A percentile compares a stretch with the other conserved stretches of the same genome.
Conservation (phyloP, 64 coral and sea anemone genomes). For the Acropora yongei region DNA sequence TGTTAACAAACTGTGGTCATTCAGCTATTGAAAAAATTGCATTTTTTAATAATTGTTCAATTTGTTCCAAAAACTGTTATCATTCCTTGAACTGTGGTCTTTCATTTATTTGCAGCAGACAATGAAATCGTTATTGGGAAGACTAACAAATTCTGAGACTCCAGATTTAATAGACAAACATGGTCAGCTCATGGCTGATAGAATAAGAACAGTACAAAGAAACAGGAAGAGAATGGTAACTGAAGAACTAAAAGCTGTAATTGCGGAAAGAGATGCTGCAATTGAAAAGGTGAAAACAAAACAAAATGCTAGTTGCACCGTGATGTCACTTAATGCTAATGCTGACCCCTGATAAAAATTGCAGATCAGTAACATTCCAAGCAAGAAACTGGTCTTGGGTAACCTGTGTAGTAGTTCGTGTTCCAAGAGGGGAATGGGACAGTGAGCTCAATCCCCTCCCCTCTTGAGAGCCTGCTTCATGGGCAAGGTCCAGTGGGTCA, state of each 20-base stretch:
- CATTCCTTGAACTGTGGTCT: neutral
- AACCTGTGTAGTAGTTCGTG: too few relatives aligned
- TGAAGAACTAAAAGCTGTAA: conserved; percentile 87
- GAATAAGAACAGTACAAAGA: conserved; percentile 78
- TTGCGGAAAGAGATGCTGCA: conserved; percentile 86
- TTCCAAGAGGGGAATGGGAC: too few relatives aligned
- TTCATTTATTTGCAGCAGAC: conserved; percentile 67
- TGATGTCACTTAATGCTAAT: neutral
- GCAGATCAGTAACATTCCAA: too few relatives aligned
- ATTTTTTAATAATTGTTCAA: too few relatives aligned
- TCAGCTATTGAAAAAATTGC: too few relatives aligned
- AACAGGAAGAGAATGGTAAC: conserved; percentile 76
- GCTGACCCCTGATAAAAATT: too few relatives aligned
- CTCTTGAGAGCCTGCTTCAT: too few relatives aligned
- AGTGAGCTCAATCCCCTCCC: too few relatives aligned
- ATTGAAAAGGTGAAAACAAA: conserved; percentile 55
- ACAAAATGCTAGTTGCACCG: neutral
- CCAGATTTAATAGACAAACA: conserved; percentile 84
- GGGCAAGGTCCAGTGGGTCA: too few relatives aligned
- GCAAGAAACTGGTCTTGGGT: too few relatives aligned
- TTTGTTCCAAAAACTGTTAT: neutral
- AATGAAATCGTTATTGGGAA: conserved; percentile 74
- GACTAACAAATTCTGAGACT: conserved; percentile 75
- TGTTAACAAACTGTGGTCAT: too few relatives aligned
- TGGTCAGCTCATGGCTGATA: conserved; percentile 79